Evolutionary conservation across 2,888 invertebrate species (phyloP).

Genomic region (Nomada ruficornis): DNA sequence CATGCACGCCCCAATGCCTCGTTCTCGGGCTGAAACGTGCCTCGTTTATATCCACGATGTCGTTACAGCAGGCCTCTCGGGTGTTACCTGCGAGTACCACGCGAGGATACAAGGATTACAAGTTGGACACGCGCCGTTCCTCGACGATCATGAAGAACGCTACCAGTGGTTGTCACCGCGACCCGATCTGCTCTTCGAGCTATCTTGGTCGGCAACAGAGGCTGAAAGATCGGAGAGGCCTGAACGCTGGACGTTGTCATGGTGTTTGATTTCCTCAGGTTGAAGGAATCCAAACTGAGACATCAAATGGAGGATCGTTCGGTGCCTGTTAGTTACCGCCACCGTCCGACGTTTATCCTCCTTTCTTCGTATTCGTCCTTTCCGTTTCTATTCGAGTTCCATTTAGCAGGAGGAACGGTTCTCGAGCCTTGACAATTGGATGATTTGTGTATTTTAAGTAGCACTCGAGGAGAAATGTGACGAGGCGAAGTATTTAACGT

Average conservation of each 20-base stretch:
- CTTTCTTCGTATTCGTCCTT: not conserved
- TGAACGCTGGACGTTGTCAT: too few species aligned
- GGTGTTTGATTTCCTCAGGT: not conserved
- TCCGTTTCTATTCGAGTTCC: not conserved
- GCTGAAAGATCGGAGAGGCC: too few species aligned
- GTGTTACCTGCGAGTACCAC: constrained; percentile 35
- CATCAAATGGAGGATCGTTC: constrained; percentile 2
- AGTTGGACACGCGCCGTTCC: constrained; percentile 52
- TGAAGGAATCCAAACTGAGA: constrained; percentile 1
- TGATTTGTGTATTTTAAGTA: constrained; percentile 27
- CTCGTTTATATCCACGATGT: constrained; percentile 55
- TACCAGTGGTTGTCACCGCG: constrained; percentile 6
- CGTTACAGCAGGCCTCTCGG: constrained; percentile 33
- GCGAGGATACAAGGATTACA: constrained; percentile 45
- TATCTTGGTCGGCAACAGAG: not conserved
- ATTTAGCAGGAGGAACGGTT: not conserved
- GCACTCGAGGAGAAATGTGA: constrained; percentile 15
- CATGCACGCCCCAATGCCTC: constrained; percentile 37
- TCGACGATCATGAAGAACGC: constrained; percentile 7
- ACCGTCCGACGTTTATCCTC: constrained; percentile 7
- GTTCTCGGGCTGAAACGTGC: constrained; percentile 46
- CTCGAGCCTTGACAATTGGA: not conserved
- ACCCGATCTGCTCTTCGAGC: not conserved
- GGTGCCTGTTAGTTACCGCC: constrained; percentile 1
- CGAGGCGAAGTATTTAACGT: constrained; percentile 5